Conservation (phyloP, 2,888 invertebrate genomes). For the Agrilus mali region DNA sequence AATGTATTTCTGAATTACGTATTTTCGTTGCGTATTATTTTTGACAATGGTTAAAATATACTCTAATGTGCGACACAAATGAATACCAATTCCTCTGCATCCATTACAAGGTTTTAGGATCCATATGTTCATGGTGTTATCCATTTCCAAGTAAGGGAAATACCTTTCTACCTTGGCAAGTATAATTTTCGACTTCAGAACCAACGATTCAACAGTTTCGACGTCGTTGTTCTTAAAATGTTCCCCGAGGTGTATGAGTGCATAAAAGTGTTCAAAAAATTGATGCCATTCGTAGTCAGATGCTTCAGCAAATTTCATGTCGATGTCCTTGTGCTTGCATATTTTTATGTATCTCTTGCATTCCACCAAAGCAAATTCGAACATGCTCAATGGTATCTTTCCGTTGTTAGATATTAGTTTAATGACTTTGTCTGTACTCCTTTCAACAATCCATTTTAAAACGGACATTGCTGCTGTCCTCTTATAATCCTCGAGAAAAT, state of each 20-base stretch:
- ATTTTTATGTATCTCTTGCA: conserved; percentile 50
- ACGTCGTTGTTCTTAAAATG: conserved; percentile 35
- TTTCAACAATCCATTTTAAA: conserved; percentile 46
- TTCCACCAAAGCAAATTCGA: conserved; percentile 59
- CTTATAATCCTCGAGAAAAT: conserved; percentile 60
- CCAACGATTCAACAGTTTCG: conserved; percentile 20
- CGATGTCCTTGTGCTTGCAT: conserved; percentile 53
- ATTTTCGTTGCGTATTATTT: conserved; percentile 46
- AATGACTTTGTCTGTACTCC: conserved; percentile 8
- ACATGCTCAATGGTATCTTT: conserved; percentile 39
- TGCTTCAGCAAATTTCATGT: conserved; percentile 31
- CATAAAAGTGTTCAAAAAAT: conserved; percentile 53
- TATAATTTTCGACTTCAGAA: conserved; percentile 40
- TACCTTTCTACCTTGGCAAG: conserved; percentile 44
- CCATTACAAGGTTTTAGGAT: conserved; percentile 78
- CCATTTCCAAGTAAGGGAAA: conserved; percentile 53
- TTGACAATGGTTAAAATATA: conserved; percentile 53
- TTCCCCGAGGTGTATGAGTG: conserved; percentile 44
- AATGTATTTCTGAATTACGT: conserved; percentile 83
- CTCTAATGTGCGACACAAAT: conserved; percentile 60
- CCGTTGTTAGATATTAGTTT: conserved; percentile 41
- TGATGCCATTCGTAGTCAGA: conserved; percentile 51
- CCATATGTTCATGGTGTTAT: conserved; percentile 79
- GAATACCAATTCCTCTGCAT: conserved; percentile 73
- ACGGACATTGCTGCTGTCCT: conserved; percentile 67